Evolutionary conservation across 2,888 invertebrate genomes (phyloP).

Genomic region (Mimumesa dahlbomi): DNA sequence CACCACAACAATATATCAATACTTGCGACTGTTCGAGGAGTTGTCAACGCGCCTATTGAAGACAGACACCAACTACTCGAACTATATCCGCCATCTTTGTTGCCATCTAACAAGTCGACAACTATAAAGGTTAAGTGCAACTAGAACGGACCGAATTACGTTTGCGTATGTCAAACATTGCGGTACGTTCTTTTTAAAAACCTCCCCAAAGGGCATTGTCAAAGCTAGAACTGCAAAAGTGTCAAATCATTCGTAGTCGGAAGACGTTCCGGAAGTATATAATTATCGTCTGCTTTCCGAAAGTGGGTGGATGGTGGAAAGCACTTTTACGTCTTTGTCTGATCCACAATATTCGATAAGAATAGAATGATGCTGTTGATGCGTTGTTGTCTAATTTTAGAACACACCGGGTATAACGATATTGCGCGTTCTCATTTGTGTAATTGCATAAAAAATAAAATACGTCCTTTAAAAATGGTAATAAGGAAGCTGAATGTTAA

Average conservation of each 20-base stretch:
- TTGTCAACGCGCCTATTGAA: conserved; percentile 69
- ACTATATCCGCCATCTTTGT: conserved; percentile 72
- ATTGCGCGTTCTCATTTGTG: not conserved
- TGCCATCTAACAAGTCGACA: conserved; percentile 56
- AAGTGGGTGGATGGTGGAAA: not conserved
- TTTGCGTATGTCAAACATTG: too few relatives aligned
- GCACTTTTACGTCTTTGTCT: not conserved
- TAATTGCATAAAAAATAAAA: too few relatives aligned
- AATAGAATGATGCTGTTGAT: not conserved
- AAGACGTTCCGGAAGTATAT: not conserved
- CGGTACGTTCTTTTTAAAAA: too few relatives aligned
- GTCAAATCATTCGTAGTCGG: not conserved
- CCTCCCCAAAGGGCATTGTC: too few relatives aligned
- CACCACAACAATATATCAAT: conserved; percentile 21
- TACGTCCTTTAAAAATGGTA: too few relatives aligned
- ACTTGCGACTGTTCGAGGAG: conserved; percentile 33
- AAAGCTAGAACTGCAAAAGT: too few relatives aligned
- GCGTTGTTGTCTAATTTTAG: not conserved
- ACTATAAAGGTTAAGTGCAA: conserved; percentile 25
- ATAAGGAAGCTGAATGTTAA: too few relatives aligned
- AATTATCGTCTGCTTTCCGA: not conserved
- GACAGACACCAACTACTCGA: conserved; percentile 65
- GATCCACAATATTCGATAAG: not conserved
- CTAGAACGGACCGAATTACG: too few relatives aligned
- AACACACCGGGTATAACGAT: not conserved